phyloP scores from a whole-genome alignment of 2,888 invertebrate genomes.

The Dolichomitus sp. region DNA sequence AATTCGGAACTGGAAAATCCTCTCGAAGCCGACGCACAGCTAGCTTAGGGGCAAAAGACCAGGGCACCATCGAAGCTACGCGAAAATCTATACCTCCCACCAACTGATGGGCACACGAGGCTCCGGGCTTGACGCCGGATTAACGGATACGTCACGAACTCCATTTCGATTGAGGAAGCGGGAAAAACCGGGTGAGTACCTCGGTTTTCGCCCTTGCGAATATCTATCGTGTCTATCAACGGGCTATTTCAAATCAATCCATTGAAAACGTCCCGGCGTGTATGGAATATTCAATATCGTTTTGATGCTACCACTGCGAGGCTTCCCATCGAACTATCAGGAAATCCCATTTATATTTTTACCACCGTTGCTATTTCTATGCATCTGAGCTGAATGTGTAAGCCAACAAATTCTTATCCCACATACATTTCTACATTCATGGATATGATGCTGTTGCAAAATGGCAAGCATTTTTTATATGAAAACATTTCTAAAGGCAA shows the following conservation, averaged over 20 bases:
- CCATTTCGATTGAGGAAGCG: slow-evolving; percentile 58
- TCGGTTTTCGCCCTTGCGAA: slow-evolving; percentile 31
- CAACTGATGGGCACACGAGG: slow-evolving; percentile 13
- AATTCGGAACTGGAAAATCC: slow-evolving; percentile 41
- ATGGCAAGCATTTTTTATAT: not conserved
- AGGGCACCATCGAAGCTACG: slow-evolving; percentile 29
- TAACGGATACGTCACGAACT: slow-evolving; percentile 63
- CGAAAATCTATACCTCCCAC: slow-evolving; percentile 45
- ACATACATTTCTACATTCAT: not conserved
- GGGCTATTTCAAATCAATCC: slow-evolving; percentile 50
- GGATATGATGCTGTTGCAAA: not conserved
- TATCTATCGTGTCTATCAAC: slow-evolving; percentile 53
- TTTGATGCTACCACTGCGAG: slow-evolving; percentile 32
- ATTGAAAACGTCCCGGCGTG: slow-evolving; percentile 52
- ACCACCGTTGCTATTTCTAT: slow-evolving; percentile 16
- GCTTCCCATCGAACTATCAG: slow-evolving; percentile 12
- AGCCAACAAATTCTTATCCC: slow-evolving; percentile 31
- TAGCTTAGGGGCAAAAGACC: slow-evolving; percentile 4
- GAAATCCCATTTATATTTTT: slow-evolving; percentile 56
- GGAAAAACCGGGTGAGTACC: slow-evolving; percentile 29
- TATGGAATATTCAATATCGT: slow-evolving; percentile 64
- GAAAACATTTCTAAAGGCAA: too few species aligned
- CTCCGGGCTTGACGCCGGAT: slow-evolving; percentile 55
- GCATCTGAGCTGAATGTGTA: slow-evolving; percentile 19
- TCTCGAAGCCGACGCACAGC: slow-evolving; percentile 6